Conservation (phyloP, 2,113 vertebrate genomes). For the Petrocephalus zakoni region DNA sequence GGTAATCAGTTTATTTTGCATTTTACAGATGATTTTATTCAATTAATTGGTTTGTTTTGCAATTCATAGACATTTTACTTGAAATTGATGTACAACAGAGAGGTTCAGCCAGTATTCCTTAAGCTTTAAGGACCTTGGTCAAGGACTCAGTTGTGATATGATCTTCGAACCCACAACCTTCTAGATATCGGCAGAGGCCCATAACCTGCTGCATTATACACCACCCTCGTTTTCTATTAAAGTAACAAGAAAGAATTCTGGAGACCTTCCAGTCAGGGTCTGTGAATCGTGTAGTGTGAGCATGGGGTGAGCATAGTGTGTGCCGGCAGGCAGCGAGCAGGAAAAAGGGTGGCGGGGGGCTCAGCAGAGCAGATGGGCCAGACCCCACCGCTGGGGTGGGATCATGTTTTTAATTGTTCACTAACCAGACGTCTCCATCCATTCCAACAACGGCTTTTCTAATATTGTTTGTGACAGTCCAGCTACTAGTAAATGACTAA, state of each 20-base stretch:
- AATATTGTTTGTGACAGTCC: background rate
- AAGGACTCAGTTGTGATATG: background rate
- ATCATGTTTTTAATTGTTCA: background rate
- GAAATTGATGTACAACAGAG: background rate
- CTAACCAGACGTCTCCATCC: background rate
- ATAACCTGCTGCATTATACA: background rate
- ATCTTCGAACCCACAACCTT: background rate
- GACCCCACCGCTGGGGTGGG: background rate
- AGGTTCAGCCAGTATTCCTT: background rate
- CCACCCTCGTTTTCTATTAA: background rate
- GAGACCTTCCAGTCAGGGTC: background rate
- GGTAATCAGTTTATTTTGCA: background rate
- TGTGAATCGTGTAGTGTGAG: background rate
- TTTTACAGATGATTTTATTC: background rate
- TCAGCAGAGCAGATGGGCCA: background rate
- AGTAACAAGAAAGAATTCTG: background rate
- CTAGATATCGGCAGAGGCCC: background rate
- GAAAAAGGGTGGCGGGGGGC: background rate
- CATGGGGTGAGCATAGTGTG: background rate
- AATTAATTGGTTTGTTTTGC: background rate
- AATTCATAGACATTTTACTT: background rate
- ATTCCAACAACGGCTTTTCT: background rate
- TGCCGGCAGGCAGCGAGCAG: background rate
- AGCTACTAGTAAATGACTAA: background rate
- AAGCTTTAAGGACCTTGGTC: background rate